Base-by-base conservation (phyloP, 2,888 invertebrate genomes). In the Gymnoscelis rufifasciata region DNA sequence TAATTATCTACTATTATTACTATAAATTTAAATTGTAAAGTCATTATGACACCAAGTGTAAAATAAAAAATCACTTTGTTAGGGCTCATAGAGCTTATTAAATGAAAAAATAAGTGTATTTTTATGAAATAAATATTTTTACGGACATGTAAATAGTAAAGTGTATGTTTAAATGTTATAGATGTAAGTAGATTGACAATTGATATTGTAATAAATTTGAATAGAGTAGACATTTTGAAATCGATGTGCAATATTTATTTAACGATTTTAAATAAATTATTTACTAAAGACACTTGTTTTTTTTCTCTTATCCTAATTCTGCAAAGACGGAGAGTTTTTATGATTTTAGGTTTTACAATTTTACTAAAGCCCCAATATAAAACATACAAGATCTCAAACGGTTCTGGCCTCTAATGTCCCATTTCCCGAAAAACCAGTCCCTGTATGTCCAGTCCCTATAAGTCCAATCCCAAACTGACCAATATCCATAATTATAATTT, bases 241-340 rank as follows among this genome's bases (percentile, higher is more conserved):
- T 46, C 14, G 38, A 54, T 49, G 47, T 52, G 54, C 14, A 52
- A 52, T 50, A 47, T 42, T 51, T 39, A 47, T 31, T 39, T 47
- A 51, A 51, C 47, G 43, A 51, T 50, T 57, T 48, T 55, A 52
- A 52, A 52, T 45, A 44, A 47, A 35, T 19, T 38, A 36, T 44
- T 43, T 43, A 35, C 15, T 10, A 1, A 35, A 3, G 11, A 15
- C 10, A 7, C n/a, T 10, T 19, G 11, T 19, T 35, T 35, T 10
- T 35, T 35, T 10, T 11, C 10, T 35, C 10, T 33, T 10, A 6
- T 11, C 15, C 15, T 8, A 7, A 15, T 10, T 19, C 19, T 19
- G 3, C 19, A n/a, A n/a, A n/a, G n/a, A n/a, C n/a, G n/a, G n/a
- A n/a, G n/a, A n/a, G n/a, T n/a, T n/a, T n/a, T n/a, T n/a, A n/a